Evolutionary conservation across 2,888 invertebrate species (phyloP), one percentile per base, ranked within the genome.

Genomic region (Agrotis clavis): DNA sequence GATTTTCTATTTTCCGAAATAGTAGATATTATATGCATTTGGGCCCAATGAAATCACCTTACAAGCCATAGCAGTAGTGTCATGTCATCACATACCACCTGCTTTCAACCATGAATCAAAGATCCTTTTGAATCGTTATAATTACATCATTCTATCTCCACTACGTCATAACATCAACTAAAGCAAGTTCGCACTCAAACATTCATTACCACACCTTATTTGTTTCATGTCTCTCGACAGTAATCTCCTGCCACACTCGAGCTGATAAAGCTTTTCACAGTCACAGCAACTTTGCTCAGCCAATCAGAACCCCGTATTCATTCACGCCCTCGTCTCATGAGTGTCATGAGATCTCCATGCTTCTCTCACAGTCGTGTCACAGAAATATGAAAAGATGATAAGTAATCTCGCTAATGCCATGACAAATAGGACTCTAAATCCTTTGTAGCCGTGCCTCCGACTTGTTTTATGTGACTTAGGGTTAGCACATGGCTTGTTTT

Each of bases 261-360:
- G 67, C 54, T 67, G 83, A 81, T 86, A 82, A 68, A 57, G 19
- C 30, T 2, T 54, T 81, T 53, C 41, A 35, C 67, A 72, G 67
- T 74, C 57, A 74, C 71, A 63, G 73, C 77, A 51, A 85, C 84
- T 81, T 57, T 68, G 30, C 9, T 72, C 79, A 71, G 71, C 94
- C 94, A 95, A 94, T 94, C 77, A 81, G 72, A 74, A 18, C n/a
- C 14, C 71, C 18, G 67, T 57, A 79, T 78, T 56, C 30, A 51
- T 89, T 89, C 95, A 95, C 93, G 95, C 95, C 95, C 93, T 89
- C 93, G 77, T 60, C 83, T 91, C 95, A 94, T 95, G 95, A 82
- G 79, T 89, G 83, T 91, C 94, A 94, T 93, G 94, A 91, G 74
- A 70, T 64, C 76, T 77, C 74, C 92, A 91, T 87, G 91, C 65